Base-by-base conservation (phyloP, 2,113 vertebrate genomes). In the Sinocyclocheilus anophthalmus region DNA sequence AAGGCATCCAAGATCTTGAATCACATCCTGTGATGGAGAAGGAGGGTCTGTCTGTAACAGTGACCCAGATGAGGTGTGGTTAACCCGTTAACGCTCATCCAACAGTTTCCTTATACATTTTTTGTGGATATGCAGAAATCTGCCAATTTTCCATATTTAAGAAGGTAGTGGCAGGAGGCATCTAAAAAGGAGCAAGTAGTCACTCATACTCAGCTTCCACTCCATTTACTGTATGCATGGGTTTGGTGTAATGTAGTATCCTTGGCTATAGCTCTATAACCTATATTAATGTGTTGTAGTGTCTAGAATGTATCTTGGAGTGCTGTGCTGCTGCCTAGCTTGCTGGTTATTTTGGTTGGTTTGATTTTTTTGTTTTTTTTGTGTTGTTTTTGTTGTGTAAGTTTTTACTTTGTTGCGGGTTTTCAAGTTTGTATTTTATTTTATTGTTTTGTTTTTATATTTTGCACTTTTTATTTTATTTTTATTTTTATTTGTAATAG, bases 21-120 rank as follows among this genome's bases (percentile, higher is more conserved):
- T 70, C 37, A 26, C 37, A 67, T 81, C 61, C 67, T 84, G 67
- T 76, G 69, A 33, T 11, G 45, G 10, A 37, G 83, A 39, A 63
- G 72, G 57, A 61, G 42, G 53, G 24, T 67, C 45, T 72, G 57
- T 45, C n/a, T 84, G 84, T 88, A 42, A 84, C 69, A 76, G 26
- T 89, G 91, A 91, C 91, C 90, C 89, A 88, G 83, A 90, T 88
- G 79, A 86, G 42, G 75, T 69, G 69, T 85, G 42, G 42, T 61
- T 81, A 81, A 45, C 79, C 12, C 4, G 22, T 87, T 42, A 42
- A 67, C 72, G 79, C 39, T 18, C 37, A 12, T 76, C n/a, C 18
- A 12, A 14, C n/a, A 22, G 24, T n/a, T 20, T 33, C 16, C 50
- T 72, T 30, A n/a, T 30, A 59, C 4, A 77, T 72, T 50, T 39